Base-by-base conservation (phyloP, 1,140 invertebrate species). In the Polypedilum vanderplanki region DNA sequence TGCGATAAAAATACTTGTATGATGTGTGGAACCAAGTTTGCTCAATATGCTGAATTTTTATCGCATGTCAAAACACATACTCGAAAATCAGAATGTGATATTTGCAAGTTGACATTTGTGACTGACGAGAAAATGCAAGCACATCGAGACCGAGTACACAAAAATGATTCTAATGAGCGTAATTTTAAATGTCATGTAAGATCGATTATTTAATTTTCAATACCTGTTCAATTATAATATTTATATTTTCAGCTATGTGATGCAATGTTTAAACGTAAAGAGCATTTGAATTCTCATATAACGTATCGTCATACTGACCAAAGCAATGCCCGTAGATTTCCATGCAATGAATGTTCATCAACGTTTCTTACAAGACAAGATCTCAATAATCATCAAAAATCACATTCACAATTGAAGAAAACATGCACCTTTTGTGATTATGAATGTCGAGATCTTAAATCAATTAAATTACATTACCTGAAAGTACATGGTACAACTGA, bases 51-150 rank as follows among this genome's bases (percentile, higher is more conserved):
- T 18, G 65, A 70, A 5, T 70, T 70, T 12, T 17, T 70, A 4
- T 8, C 15, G 15, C 65, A 70, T 20, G 65, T 70, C 0, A 70
- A 70, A 12, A 22, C 20, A 10, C 65, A 70, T 22, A 57, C 46
- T n/a, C 15, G 65, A 20, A 70, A 70, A 18, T 70, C 20, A 20
- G 65, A 70, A 22, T 70, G 65, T 70, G 8, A 70, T 10, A 70
- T 70, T 12, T 70, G 65, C 10, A 70, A 70, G 10, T 8, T 70
- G 18, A 20, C 65, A 7, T 70, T 70, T 22, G 20, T 18, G 18
- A 18, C 3, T 12, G 20, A 70, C 2, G 20, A 18, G 10, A 70
- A 20, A 20, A 20, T 70, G 65, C 65, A 70, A 18, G 65, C 20
- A 20, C 65, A 70, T 22, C 17, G 9, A 9, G 65, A 70, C 1